A percentile compares a stretch with the other conserved stretches of the same genome.
Evolutionary conservation across 2,113 vertebrate species (phyloP).

Genomic region (Catagonus wagneri): DNA sequence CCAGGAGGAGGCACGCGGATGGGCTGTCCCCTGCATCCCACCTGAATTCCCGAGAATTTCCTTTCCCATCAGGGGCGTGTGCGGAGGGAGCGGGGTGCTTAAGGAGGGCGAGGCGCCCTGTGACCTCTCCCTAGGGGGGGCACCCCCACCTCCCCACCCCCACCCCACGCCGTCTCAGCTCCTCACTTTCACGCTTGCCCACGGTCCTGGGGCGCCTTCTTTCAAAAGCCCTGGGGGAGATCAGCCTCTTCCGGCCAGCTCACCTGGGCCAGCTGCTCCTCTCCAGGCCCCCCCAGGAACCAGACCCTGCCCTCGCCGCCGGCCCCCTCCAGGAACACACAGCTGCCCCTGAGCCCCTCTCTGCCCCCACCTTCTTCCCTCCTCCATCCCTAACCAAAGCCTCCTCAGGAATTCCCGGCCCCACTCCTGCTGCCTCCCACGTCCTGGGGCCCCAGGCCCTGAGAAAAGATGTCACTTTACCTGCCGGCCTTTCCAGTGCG

Average conservation of each 20-base stretch:
- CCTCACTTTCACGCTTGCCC: not conserved
- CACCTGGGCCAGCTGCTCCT: not conserved
- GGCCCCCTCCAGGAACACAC: not conserved
- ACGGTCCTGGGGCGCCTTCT: not conserved
- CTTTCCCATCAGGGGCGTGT: too few relatives aligned
- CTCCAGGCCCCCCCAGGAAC: not conserved
- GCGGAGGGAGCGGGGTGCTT: not conserved
- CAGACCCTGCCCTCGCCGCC: not conserved
- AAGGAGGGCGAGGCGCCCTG: not conserved
- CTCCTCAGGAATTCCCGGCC: too few relatives aligned
- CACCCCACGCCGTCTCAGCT: not conserved
- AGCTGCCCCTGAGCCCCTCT: too few relatives aligned
- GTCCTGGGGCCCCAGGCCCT: too few relatives aligned
- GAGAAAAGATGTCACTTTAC: too few relatives aligned
- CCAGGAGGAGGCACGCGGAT: rapidly evolving
- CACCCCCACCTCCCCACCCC: not conserved
- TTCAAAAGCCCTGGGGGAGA: not conserved
- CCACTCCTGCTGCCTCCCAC: too few relatives aligned
- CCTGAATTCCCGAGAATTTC: conserved; percentile 23
- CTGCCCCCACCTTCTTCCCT: too few relatives aligned
- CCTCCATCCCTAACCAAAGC: too few relatives aligned
- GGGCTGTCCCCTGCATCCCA: not conserved
- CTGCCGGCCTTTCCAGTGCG: too few relatives aligned
- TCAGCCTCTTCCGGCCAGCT: not conserved
- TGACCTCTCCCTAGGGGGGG: too few relatives aligned